These are phyloP conservation scores for Drosophila insularis DNA, from an alignment of 1,140 invertebrate genomes.

Conservation along the genomic window DNA sequence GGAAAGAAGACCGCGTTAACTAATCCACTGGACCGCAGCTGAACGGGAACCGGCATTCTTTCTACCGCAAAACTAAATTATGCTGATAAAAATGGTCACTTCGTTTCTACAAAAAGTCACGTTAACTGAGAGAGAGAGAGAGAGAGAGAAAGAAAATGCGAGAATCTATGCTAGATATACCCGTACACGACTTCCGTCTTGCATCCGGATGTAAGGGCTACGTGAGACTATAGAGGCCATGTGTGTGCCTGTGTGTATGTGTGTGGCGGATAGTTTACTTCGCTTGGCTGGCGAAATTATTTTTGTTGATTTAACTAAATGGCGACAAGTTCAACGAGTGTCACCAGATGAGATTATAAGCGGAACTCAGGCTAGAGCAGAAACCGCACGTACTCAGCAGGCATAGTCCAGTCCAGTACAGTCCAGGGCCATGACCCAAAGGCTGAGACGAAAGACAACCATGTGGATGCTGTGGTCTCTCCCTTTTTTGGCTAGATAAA, in stretches of 20 bases:
- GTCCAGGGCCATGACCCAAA: conserved; percentile 26
- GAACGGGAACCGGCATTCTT: conserved; percentile 39
- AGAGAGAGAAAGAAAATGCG: background rate
- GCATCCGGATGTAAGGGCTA: conserved; percentile 46
- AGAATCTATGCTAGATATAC: conserved; percentile 54
- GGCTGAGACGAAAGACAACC: conserved; percentile 35
- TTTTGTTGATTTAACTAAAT: conserved; percentile 81
- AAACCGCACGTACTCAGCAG: conserved; percentile 55
- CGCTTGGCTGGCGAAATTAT: conserved; percentile 50
- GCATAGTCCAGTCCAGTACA: conserved; percentile 9
- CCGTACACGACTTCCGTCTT: conserved; percentile 66
- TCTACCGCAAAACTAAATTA: conserved; percentile 69
- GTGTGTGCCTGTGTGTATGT: conserved; percentile 20
- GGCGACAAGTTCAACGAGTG: conserved; percentile 80
- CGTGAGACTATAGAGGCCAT: conserved; percentile 42
- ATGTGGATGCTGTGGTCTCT: conserved; percentile 10
- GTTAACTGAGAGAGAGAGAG: conserved; percentile 39
- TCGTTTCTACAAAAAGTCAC: conserved; percentile 66
- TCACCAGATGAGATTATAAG: conserved; percentile 77
- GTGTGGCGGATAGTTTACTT: conserved; percentile 29
- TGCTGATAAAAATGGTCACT: conserved; percentile 72
- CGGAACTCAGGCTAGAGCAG: conserved; percentile 38
- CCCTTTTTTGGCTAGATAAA: background rate
- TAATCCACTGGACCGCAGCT: conserved; percentile 61
- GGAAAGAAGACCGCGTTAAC: conserved; percentile 11